phyloP scores from a whole-genome alignment of 2,113 vertebrate species.

The Laticauda laticaudata region DNA sequence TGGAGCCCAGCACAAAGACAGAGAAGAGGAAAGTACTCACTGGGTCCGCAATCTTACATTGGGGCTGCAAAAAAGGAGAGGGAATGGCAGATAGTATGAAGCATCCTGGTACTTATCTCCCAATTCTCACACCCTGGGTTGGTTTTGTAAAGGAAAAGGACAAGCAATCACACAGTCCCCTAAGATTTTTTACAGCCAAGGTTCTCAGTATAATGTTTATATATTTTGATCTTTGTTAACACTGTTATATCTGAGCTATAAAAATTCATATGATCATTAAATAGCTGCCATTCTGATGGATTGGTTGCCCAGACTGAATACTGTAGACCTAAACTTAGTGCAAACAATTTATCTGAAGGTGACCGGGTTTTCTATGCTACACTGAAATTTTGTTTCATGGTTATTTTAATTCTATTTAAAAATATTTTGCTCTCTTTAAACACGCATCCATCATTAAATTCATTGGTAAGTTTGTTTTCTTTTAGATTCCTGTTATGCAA shows the following conservation, averaged over 20 bases:
- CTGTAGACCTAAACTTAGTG: neutral
- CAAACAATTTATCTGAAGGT: neutral
- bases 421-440: neutral
- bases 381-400: neutral
- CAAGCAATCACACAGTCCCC: neutral
- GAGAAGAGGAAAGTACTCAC: slow-evolving; percentile 98
- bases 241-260: neutral
- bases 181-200: neutral
- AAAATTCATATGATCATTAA: neutral
- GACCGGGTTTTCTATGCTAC: neutral
- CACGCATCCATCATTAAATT: neutral
- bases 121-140: neutral
- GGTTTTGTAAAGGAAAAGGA: neutral
- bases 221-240: neutral
- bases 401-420: neutral
- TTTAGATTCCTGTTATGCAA: neutral
- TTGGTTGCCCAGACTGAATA: neutral
- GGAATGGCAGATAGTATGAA: neutral
- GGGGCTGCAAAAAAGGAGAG: slow-evolving; percentile 74
- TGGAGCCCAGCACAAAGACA: slow-evolving; percentile 89
- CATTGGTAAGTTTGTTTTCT: neutral
- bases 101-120: neutral
- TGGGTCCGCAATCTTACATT: slow-evolving; percentile 94
- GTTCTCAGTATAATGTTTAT: neutral
- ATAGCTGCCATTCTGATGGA: neutral